Evolutionary conservation across 2,113 vertebrate genomes (phyloP), one percentile per base, ranked within the genome.

Genomic region (Grammomys dolichurus): DNA sequence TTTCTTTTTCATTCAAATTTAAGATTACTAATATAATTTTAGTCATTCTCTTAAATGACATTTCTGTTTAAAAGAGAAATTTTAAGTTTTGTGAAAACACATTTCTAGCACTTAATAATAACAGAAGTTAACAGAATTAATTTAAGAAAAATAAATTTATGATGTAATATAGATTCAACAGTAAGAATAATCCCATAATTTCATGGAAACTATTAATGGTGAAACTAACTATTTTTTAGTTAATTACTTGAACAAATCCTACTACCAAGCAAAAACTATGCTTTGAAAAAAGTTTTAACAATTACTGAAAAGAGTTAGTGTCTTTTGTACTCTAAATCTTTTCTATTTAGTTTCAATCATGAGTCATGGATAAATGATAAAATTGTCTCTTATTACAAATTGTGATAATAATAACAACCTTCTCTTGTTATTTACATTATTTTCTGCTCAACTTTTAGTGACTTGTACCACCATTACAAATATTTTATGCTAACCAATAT

Each of bases 401-500:
- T 67, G 20, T 20, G 14, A 6, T 72, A 87, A 65, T 58, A 89
- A 81, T 87, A 70, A 92, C 82, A 70, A 92, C 82, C 19, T 76
- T 72, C 2, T 22, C 90, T 81, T n/a, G 1, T 58, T 31, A 91
- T 65, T 3, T 3, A 20, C 14, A 82, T 92, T 85, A 54, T 80
- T 69, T 63, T 31, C 17, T 63, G 33, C 12, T 91, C n/a, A 93
- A 86, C 51, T 84, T 75, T 89, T 93, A 81, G 28, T 40, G 63
- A 85, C 65, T 78, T 80, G 14, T 78, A 51, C 5, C 12, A 96
- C 20, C n/a, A 20, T 72, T 89, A 67, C 48, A 67, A 96, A 95
- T 54, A 81, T 69, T 63, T 54, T 51, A 67, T 63, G 5, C 43
- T 6, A 91, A 10, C 24, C 24, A 95, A 90, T 46, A 89, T 70